phyloP scores from a whole-genome alignment of 2,888 invertebrate species.

The Celastrina argiolus region DNA sequence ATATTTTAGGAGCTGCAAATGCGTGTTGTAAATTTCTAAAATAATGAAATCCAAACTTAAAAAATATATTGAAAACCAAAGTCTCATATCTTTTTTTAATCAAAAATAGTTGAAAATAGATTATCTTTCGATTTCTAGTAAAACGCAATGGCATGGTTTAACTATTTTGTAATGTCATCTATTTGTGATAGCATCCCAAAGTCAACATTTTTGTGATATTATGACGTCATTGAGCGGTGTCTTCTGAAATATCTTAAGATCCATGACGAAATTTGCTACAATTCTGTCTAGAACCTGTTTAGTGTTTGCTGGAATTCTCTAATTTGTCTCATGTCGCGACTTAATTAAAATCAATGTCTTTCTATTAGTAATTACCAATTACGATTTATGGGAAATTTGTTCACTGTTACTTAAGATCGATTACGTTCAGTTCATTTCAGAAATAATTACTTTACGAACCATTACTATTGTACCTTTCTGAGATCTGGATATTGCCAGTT shows the following conservation, averaged over 20 bases:
- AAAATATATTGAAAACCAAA: too few species aligned
- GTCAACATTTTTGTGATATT: background rate
- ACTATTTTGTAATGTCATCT: too few species aligned
- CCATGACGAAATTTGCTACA: slow-evolving; percentile 52
- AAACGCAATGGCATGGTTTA: too few species aligned
- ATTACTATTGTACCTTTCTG: background rate
- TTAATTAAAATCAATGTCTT: slow-evolving; percentile 21
- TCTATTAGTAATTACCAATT: slow-evolving; percentile 18
- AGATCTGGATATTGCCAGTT: too few species aligned
- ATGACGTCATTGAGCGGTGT: background rate
- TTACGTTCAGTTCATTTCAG: background rate
- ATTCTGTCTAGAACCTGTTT: slow-evolving; percentile 39
- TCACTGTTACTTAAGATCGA: background rate
- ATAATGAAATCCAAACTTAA: too few species aligned
- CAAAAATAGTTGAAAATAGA: too few species aligned
- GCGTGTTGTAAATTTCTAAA: too few species aligned
- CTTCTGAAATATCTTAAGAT: slow-evolving; percentile 57
- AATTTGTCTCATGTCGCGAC: slow-evolving; percentile 37
- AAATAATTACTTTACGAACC: background rate
- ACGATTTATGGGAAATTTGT: background rate
- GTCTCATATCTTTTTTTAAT: too few species aligned
- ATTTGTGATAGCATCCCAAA: too few species aligned
- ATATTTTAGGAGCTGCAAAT: background rate
- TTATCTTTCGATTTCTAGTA: too few species aligned
- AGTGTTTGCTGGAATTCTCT: slow-evolving; percentile 46